Evolutionary conservation across 1,140 invertebrate species (phyloP).

Genomic region (Armadillidium nasatum): DNA sequence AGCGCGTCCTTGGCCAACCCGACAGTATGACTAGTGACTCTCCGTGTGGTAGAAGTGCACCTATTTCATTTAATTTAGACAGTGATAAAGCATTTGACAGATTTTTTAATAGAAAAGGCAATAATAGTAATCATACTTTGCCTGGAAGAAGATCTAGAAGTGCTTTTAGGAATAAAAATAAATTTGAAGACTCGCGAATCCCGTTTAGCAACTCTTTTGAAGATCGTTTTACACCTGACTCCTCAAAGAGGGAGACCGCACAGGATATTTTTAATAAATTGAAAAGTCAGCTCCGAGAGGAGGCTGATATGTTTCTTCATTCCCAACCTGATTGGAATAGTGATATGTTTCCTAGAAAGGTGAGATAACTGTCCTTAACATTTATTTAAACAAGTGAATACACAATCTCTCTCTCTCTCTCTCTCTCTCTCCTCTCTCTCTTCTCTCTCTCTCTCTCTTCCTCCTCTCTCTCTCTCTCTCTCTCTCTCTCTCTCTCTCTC

Average conservation of each 20-base stretch:
- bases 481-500: no score
- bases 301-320: slow-evolving; percentile 5
- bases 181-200: background rate
- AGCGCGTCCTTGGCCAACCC: background rate
- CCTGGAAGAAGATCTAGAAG: background rate
- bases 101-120: background rate
- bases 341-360: background rate
- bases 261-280: background rate
- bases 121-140: background rate
- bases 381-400: no score
- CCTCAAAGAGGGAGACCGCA: background rate
- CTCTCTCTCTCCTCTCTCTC: no score
- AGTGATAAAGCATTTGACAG: background rate
- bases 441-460: no score
- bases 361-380: background rate
- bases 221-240: background rate
- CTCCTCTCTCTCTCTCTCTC: no score
- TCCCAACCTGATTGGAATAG: background rate
- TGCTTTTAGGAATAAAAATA: background rate
- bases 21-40: background rate
- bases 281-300: background rate
- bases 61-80: background rate
- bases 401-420: no score
- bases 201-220: background rate
- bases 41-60: background rate